phyloP scores from a whole-genome alignment of 2,113 vertebrate genomes.

The Cyprinodon brontotheroides region DNA sequence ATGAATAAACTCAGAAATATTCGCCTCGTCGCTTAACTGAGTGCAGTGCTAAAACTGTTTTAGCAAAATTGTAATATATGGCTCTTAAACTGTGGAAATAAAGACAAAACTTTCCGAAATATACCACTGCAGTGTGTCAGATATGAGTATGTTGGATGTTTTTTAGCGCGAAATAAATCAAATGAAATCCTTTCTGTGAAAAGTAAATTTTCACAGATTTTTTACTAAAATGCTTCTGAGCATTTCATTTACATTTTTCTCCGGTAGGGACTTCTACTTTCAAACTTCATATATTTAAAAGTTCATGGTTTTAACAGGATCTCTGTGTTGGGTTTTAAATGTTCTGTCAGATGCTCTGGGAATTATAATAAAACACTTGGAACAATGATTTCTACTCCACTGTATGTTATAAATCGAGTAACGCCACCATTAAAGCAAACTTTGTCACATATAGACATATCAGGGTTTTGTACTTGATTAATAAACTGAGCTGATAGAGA shows the following conservation, averaged over 20 bases:
- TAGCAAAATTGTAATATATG: background rate
- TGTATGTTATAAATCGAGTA: background rate
- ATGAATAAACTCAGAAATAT: conserved; percentile 7
- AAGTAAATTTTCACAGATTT: background rate
- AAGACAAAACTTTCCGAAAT: background rate
- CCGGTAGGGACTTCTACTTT: background rate
- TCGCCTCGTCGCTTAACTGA: background rate
- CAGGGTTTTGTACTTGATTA: background rate
- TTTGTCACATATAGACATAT: background rate
- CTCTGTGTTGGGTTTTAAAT: background rate
- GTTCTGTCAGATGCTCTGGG: background rate
- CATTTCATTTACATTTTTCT: conserved; percentile 7
- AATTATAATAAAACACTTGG: conserved; percentile 14
- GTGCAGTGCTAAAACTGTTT: background rate
- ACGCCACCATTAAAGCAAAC: background rate
- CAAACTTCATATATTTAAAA: background rate
- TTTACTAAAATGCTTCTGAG: background rate
- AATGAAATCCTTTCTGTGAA: background rate
- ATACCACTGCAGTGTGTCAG: conserved; percentile 2
- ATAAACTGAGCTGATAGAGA: background rate
- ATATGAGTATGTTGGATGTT: background rate
- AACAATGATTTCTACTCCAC: background rate
- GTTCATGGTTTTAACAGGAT: background rate
- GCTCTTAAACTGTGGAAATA: background rate
- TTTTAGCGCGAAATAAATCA: background rate